phyloP scores from a whole-genome alignment of 2,888 invertebrate species.

The Rhyacophila evoluta region DNA sequence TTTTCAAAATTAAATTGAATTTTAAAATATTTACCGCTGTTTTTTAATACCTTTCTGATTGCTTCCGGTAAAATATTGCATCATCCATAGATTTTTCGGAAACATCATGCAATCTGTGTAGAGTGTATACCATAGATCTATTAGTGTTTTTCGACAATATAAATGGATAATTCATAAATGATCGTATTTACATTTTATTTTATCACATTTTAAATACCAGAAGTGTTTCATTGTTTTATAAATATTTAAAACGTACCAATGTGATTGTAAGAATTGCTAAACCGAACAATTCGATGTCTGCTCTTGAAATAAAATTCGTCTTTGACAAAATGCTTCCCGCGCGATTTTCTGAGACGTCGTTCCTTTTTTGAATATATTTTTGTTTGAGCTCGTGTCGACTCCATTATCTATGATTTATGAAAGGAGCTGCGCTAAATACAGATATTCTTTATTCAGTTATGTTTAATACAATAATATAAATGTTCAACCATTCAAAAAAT shows the following conservation, averaged over 20 bases:
- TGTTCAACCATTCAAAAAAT: constrained; percentile 32
- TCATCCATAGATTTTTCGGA: no score
- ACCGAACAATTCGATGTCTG: constrained; percentile 25
- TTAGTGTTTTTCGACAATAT: no score
- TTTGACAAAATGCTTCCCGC: constrained; percentile 48
- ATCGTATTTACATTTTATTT: neutral
- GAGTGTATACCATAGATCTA: no score
- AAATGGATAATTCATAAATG: no score
- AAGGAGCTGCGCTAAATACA: constrained; percentile 30
- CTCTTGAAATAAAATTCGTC: constrained; percentile 44
- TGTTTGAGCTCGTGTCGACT: constrained; percentile 43
- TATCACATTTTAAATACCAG: neutral
- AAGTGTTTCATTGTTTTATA: neutral
- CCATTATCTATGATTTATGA: constrained; percentile 53
- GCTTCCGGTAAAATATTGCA: no score
- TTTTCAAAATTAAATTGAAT: no score
- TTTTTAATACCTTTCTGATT: no score
- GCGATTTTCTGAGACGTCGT: constrained; percentile 35
- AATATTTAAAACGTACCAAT: neutral
- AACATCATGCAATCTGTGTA: no score
- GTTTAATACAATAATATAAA: constrained; percentile 8
- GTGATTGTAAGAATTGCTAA: constrained; percentile 17
- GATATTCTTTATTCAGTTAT: constrained; percentile 26
- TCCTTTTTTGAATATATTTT: constrained; percentile 42
- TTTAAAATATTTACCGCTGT: no score